Conservation (phyloP, 1,140 invertebrate genomes). For the Aphis craccivora region DNA sequence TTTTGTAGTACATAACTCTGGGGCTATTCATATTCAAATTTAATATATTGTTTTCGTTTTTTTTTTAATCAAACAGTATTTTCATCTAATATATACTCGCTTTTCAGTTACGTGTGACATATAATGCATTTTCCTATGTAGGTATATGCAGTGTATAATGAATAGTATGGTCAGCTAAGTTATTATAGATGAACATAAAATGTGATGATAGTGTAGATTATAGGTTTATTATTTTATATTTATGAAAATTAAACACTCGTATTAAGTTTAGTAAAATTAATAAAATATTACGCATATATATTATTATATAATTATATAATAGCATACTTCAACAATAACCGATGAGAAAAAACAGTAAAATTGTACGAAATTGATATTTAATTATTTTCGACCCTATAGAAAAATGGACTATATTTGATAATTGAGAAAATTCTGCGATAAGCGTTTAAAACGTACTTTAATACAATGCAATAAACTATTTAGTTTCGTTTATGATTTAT, state of each 20-base stretch:
- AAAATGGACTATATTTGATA: too few relatives aligned
- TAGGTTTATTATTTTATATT: neutral
- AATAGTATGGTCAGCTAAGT: neutral
- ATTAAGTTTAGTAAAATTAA: neutral
- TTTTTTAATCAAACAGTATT: neutral
- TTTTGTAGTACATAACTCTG: too few relatives aligned
- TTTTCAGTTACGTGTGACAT: neutral
- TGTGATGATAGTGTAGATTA: neutral
- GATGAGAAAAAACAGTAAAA: too few relatives aligned
- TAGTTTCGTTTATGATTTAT: too few relatives aligned
- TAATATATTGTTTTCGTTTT: neutral
- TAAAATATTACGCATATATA: neutral
- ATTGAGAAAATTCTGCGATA: too few relatives aligned
- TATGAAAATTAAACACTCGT: neutral
- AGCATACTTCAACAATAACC: too few relatives aligned
- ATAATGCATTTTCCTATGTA: neutral
- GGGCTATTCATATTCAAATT: neutral
- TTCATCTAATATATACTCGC: neutral
- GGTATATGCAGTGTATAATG: neutral
- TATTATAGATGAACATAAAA: neutral
- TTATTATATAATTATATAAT: too few relatives aligned
- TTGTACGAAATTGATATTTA: too few relatives aligned
- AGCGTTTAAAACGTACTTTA: too few relatives aligned
- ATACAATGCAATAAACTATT: too few relatives aligned
- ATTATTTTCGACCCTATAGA: too few relatives aligned